A percentile compares a stretch with the other conserved stretches of the same genome.
phyloP scores from a whole-genome alignment of 1,140 invertebrate species.

The Callitettix versicolor region DNA sequence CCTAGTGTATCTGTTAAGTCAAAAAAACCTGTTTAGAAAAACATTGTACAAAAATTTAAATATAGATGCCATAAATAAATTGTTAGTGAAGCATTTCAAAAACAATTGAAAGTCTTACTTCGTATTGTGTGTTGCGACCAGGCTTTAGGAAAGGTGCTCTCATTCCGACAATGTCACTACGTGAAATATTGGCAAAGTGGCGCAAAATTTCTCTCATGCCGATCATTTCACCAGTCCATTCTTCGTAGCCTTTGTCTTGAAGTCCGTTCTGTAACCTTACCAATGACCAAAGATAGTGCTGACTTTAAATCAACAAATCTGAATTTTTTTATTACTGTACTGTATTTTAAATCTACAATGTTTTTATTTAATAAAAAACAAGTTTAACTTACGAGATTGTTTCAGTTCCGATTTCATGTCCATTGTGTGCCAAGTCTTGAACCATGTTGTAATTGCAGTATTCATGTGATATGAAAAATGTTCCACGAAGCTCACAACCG shows the following conservation, averaged over 20 bases:
- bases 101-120: conserved; percentile 40
- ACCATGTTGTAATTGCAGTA: conserved; percentile 92
- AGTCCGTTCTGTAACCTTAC: conserved; percentile 61
- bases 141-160: conserved; percentile 83
- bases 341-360: no score
- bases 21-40: no score
- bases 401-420: conserved; percentile 86
- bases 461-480: conserved; percentile 90
- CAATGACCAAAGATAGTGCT: no score
- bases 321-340: no score
- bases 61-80: no score
- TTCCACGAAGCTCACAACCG: conserved; percentile 79
- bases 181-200: conserved; percentile 72
- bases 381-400: conserved; percentile 76
- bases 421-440: conserved; percentile 73
- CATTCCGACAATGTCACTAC: conserved; percentile 74
- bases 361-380: no score
- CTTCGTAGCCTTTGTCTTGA: conserved; percentile 79
- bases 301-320: no score
- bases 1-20: no score
- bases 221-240: conserved; percentile 88
- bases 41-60: no score
- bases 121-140: conserved; percentile 83
- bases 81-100: no score
- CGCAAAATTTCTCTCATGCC: conserved; percentile 81